Evolutionary conservation across 2,888 invertebrate species (phyloP).

Genomic region (Suillia variegata): DNA sequence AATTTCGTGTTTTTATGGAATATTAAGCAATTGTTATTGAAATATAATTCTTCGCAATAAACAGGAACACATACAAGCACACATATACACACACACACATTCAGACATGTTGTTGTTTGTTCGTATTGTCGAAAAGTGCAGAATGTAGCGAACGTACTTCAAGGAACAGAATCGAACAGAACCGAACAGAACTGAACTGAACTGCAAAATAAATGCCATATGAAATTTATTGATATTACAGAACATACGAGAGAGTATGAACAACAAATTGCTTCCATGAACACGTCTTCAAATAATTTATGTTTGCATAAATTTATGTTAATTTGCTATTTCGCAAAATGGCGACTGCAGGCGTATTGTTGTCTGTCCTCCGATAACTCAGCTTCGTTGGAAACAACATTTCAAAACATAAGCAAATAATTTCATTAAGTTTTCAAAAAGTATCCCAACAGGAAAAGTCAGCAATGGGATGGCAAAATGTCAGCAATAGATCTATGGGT

Average conservation of each 20-base stretch:
- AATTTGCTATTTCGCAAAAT: background rate
- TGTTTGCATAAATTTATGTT: conserved; percentile 2
- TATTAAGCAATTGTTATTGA: conserved; percentile 10
- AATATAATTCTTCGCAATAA: conserved; percentile 9
- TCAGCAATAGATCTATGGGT: too few relatives aligned
- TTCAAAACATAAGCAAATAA: too few relatives aligned
- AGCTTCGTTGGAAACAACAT: too few relatives aligned
- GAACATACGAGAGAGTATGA: background rate
- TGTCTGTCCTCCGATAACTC: too few relatives aligned
- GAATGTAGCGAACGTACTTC: too few relatives aligned
- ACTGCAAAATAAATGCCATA: background rate
- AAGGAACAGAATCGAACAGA: background rate
- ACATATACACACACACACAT: background rate
- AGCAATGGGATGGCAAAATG: too few relatives aligned
- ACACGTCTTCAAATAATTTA: conserved; percentile 2
- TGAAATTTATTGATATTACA: background rate
- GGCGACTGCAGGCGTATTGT: too few relatives aligned
- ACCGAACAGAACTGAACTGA: background rate
- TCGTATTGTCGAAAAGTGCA: too few relatives aligned
- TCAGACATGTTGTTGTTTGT: background rate
- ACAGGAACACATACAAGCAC: background rate
- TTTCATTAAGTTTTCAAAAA: too few relatives aligned
- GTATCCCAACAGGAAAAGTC: too few relatives aligned
- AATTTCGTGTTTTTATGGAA: conserved; percentile 10
- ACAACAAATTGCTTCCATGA: conserved; percentile 3